Evolutionary conservation across 2,113 vertebrate genomes (phyloP).

Genomic region (Pholis gunnellus): DNA sequence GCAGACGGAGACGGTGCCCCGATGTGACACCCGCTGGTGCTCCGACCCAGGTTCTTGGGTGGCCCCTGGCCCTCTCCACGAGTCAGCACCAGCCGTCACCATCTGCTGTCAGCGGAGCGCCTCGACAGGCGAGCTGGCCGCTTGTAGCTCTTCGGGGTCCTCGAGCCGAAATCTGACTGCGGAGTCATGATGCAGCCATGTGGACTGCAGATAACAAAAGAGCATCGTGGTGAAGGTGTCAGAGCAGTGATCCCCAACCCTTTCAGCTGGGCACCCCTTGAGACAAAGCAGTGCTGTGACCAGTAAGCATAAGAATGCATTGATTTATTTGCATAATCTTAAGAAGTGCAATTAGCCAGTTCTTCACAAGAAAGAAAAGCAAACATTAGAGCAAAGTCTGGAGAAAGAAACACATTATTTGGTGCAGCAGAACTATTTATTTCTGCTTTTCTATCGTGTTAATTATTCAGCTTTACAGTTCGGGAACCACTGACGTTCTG

Average conservation of each 20-base stretch:
- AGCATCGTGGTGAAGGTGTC: not conserved
- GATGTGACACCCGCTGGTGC: conserved; percentile 66
- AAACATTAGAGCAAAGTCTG: not conserved
- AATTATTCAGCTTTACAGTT: not conserved
- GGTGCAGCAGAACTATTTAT: not conserved
- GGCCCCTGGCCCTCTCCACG: conserved; percentile 44
- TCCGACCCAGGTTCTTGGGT: conserved; percentile 56
- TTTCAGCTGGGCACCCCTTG: not conserved
- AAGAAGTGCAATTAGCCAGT: no score
- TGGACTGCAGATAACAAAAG: conserved; percentile 4
- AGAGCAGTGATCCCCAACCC: not conserved
- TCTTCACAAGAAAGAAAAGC: not conserved
- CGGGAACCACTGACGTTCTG: not conserved
- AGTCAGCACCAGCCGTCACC: conserved; percentile 62
- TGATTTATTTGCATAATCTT: not conserved
- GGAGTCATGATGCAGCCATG: not conserved
- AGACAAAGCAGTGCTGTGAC: not conserved
- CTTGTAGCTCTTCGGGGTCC: not conserved
- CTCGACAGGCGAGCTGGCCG: conserved; percentile 8
- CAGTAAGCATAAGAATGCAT: not conserved
- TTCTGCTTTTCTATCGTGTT: not conserved
- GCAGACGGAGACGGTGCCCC: conserved; percentile 56
- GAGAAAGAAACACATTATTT: not conserved
- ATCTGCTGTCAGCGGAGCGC: conserved; percentile 52
- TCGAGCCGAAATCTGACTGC: not conserved